Evolutionary conservation across 2,888 invertebrate species (phyloP), one percentile per base, ranked within the genome.

Genomic region (Caenorhabditis sulstoni): DNA sequence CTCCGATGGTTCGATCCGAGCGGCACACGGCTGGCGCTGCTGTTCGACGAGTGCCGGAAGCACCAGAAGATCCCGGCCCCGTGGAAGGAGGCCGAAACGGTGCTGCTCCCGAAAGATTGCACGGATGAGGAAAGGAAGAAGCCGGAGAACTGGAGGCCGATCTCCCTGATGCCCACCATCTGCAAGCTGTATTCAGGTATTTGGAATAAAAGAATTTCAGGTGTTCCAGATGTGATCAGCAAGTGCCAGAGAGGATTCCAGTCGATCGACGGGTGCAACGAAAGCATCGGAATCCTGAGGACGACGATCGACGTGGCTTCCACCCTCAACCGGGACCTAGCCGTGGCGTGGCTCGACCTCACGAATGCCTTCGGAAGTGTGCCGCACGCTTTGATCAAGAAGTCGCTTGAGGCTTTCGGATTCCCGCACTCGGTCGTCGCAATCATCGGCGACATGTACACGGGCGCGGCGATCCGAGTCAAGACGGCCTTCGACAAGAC

Each of bases 161-260:
- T 57, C n/a, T 11, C 20, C 5, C 57, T 57, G 41, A 57, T 57
- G 57, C 57, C 41, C 1, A 41, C 41, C 1, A 41, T 57, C 29
- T 57, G 41, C 22, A 57, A 57, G 41, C 16, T 22, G 12, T 57
- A 57, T 41, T 37, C 57, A 8, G 14, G 22, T 20, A 12, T 57
- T 1, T 57, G 57, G 57, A 57, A 66, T 12, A 16, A 47, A 1
- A 29, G 66, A 22, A 66, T 66, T 11, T 12, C 11, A 12, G 11
- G 20, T 4, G 41, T 67, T 1, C 7, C n/a, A 4, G 67, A 49
- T 0, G 57, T 66, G n/a, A 23, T 66, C 35, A 66, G 66, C 37
- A 66, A 55, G n/a, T 66, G 66, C 20, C 66, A 66, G 16, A 29
- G 66, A 39, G 66, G 66, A 8, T 66, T 66, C 57, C 57, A 55